Evolutionary conservation across 2,113 vertebrate species (phyloP), one percentile per base, ranked within the genome.

Genomic region (Brachirus orientalis): DNA sequence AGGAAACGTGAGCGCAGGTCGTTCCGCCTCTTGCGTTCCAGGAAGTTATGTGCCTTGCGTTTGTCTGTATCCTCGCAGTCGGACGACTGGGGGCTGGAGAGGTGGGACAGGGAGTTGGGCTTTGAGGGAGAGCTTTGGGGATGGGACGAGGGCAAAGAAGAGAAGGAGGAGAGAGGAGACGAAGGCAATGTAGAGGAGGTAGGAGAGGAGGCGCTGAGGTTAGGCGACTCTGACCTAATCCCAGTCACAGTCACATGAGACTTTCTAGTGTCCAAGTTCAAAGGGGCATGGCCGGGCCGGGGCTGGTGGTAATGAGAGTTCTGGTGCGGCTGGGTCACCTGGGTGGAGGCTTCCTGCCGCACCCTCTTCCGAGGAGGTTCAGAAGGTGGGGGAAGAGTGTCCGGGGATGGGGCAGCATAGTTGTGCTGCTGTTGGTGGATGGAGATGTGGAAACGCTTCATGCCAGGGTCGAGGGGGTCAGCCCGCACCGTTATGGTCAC

Each of bases 401-500:
- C 95, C 0, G 96, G 95, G 0, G 96, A 96, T 48, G 96, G 95
- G 1, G 97, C 97, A 0, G 97, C 97, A 0, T 98, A 99, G 93
- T 99, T 98, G 90, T 99, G 97, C 82, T 99, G 97, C 70, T 98
- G 96, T 81, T 98, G 96, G 84, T 98, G 97, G 79, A 98, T 96
- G 0, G 97, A 96, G 78, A 98, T 97, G 89, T 99, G 97, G 90
- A 98, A 98, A 8, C 89, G 95, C 64, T 98, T 98, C 89, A 95
- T 96, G 80, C 95, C 92, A 5, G 94, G 95, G 72, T 97, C 97
- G 57, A 95, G 82, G 7, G 94, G 95, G 85, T 97, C 95, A 0
- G 95, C 95, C 0, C 94, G 92, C 48, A 98, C 95, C 0, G 96
- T 98, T 82, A 98, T 97, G 77, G 97, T 98, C 60, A 98, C 95